phyloP scores from a whole-genome alignment of 2,797 vertebrate species.

The Scleropages formosus region DNA sequence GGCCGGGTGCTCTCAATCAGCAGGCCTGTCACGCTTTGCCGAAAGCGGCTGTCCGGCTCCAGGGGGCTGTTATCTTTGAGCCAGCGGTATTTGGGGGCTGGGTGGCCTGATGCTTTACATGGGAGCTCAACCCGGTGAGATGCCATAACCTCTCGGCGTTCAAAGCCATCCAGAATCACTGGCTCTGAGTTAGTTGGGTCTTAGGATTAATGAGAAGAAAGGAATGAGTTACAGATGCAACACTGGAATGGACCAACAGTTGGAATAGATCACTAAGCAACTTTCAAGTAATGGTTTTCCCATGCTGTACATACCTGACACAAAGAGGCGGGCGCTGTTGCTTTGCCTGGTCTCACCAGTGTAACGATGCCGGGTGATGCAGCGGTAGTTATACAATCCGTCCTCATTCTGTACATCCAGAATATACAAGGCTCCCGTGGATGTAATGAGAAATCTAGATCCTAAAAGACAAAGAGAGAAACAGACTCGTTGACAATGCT shows the following conservation, averaged over 20 bases:
- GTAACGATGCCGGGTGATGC: constrained; percentile 94
- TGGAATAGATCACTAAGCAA: neutral
- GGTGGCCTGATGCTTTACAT: constrained; percentile 95
- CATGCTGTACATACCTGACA: constrained; percentile 77
- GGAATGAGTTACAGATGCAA: neutral
- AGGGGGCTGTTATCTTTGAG: constrained; percentile 93
- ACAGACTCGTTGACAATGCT: neutral
- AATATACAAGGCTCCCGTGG: constrained; percentile 99
- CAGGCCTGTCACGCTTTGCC: constrained; percentile 84
- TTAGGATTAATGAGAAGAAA: constrained; percentile 45
- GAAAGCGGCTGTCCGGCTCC: constrained; percentile 89
- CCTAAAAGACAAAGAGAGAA: constrained; percentile 70
- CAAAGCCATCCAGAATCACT: constrained; percentile 93
- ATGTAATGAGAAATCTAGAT: constrained; percentile 99
- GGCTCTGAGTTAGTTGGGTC: constrained; percentile 95
- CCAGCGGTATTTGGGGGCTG: constrained; percentile 93
- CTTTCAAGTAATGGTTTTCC: constrained; percentile 7
- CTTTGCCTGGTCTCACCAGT: constrained; percentile 96
- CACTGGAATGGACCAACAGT: neutral
- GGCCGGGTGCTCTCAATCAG: constrained; percentile 86
- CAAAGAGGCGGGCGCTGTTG: constrained; percentile 96
- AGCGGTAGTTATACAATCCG: constrained; percentile 97
- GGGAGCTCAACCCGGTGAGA: constrained; percentile 92
- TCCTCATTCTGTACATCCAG: constrained; percentile 98
- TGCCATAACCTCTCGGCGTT: constrained; percentile 90